Base-by-base conservation (phyloP, 2,797 vertebrate genomes). In the Hydrocynus forskahlii region DNA sequence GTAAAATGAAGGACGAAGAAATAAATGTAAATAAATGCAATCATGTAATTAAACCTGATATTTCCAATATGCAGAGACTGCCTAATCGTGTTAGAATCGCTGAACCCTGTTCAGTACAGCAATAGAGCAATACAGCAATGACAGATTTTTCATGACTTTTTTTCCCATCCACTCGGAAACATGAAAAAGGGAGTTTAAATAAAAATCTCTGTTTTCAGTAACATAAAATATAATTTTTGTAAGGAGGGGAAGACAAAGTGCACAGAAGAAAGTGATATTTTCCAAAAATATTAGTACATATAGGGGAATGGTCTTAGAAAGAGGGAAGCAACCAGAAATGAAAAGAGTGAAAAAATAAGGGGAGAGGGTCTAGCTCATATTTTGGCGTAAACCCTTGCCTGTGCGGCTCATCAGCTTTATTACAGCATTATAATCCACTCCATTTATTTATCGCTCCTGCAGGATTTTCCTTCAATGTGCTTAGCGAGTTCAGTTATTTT, bases 391-490 rank as follows among this genome's bases (percentile, higher is more conserved):
- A 54, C 69, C 52, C 63, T 10, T 14, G 5, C 52, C 52, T 67
- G 25, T 38, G 64, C 38, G 9, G 38, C 64, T 43, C 38, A 0
- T 43, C 64, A 62, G 23, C 55, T 79, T 76, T 67, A 59, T 66
- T 75, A 55, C 8, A 78, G 40, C 13, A 40, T 62, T 81, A 21
- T 52, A 75, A 78, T 35, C 43, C 68, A 54, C 23, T 52, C 52
- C 55, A 50, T 79, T 80, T 68, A 73, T 67, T 81, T 29, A 21
- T 63, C 73, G 2, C 40, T 67, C n/a, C 38, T 10, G 48, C 67
- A 66, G 72, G 71, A 64, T 80, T 45, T 64, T 23, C n/a, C n/a
- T n/a, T n/a, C n/a, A n/a, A n/a, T n/a, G n/a, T n/a, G n/a, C n/a
- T n/a, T n/a, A n/a, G n/a, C n/a, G n/a, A n/a, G n/a, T n/a, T n/a